Evolutionary conservation across 1,140 invertebrate species (phyloP).

Genomic region (Bombyx mandarina): DNA sequence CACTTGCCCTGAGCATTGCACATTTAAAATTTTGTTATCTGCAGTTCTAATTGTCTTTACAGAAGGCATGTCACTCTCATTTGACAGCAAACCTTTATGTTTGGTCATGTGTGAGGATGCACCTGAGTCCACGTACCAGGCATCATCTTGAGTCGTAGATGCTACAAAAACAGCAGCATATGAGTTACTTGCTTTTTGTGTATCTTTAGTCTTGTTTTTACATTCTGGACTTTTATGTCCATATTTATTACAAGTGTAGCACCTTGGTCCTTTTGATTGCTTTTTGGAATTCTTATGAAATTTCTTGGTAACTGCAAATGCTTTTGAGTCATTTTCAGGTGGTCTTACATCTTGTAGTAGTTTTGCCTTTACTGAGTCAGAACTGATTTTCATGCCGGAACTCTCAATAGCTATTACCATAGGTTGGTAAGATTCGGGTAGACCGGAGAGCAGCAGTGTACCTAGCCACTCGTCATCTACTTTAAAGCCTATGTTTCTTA

Average conservation of each 20-base stretch:
- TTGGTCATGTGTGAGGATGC: constrained; percentile 12
- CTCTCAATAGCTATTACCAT: constrained; percentile 47
- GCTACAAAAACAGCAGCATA: constrained; percentile 3
- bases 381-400: constrained; percentile 20
- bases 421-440: constrained; percentile 34
- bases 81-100: too few species aligned
- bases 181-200: background rate
- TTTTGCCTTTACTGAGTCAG: constrained; percentile 37
- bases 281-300: constrained; percentile 5
- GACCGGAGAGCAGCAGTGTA: constrained; percentile 37
- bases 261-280: constrained; percentile 2
- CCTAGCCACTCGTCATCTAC: constrained; percentile 24
- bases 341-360: constrained; percentile 29
- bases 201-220: background rate
- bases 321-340: constrained; percentile 5
- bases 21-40: too few species aligned
- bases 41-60: too few species aligned
- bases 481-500: constrained; percentile 27
- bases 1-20: too few species aligned
- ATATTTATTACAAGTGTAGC: constrained; percentile 3
- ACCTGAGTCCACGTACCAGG: constrained; percentile 13
- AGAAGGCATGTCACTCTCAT: too few species aligned
- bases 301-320: constrained; percentile 8
- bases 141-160: background rate
- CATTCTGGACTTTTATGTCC: constrained; percentile 1